Conservation (phyloP, 30 jellyfish, hydroid and myxozoan genomes). For the Chironex yamaguchii region DNA sequence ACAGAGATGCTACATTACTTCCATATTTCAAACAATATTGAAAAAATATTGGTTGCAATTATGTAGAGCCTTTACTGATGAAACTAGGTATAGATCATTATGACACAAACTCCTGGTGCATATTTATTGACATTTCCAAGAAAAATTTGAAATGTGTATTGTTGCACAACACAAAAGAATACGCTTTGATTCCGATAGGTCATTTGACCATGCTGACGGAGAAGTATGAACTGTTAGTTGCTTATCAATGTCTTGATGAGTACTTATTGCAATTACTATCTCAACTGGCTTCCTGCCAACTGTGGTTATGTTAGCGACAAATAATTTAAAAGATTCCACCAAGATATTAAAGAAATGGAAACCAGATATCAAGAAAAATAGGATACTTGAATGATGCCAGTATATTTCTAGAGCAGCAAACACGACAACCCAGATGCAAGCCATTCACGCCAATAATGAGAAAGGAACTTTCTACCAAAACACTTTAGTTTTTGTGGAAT, state of each 20-base stretch:
- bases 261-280: neutral
- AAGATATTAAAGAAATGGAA: too few relatives aligned
- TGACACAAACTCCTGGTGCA: too few relatives aligned
- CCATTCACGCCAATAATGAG: too few relatives aligned
- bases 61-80: too few relatives aligned
- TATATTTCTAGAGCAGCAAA: too few relatives aligned
- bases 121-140: neutral
- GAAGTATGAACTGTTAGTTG: neutral
- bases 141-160: neutral
- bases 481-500: too few relatives aligned
- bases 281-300: neutral
- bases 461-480: too few relatives aligned
- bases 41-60: neutral
- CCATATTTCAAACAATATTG: neutral
- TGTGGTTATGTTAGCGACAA: neutral
- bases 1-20: neutral
- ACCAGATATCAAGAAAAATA: too few relatives aligned
- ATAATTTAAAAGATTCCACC: too few relatives aligned
- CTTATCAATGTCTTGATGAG: neutral
- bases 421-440: too few relatives aligned
- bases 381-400: too few relatives aligned
- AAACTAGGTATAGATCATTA: too few relatives aligned
- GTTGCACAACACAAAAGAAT: slow-evolving; percentile 1
- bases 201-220: neutral
- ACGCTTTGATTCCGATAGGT: neutral